Conservation (phyloP, 1,140 invertebrate genomes). For the Druon quercuslanigerum region DNA sequence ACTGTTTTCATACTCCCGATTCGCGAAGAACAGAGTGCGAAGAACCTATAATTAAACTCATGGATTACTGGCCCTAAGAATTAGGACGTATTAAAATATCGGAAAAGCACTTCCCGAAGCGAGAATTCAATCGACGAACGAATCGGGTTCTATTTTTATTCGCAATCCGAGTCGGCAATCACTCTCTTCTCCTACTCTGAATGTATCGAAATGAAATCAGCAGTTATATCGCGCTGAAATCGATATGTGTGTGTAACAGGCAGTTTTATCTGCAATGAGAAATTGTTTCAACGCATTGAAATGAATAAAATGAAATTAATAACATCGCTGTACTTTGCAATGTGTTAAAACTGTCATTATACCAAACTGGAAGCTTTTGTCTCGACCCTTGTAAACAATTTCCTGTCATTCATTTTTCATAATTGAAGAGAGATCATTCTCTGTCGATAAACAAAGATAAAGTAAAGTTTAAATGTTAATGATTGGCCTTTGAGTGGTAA, state of each 20-base stretch:
- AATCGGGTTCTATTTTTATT: slow-evolving; percentile 56
- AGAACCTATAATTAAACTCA: slow-evolving; percentile 7
- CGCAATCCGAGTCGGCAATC: slow-evolving; percentile 42
- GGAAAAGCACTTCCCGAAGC: slow-evolving; percentile 49
- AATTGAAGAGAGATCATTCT: not conserved
- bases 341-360: not conserved
- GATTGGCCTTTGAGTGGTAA: not conserved
- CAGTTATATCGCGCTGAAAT: slow-evolving; percentile 1
- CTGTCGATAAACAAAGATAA: slow-evolving; percentile 14
- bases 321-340: not conserved
- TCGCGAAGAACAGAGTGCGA: not conserved
- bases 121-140: slow-evolving; percentile 48
- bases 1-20: not conserved
- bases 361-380: not conserved
- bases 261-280: not conserved
- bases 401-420: not conserved
- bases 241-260: not conserved
- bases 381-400: not conserved
- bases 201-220: slow-evolving; percentile 33
- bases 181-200: slow-evolving; percentile 44
- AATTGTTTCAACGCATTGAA: not conserved
- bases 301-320: not conserved
- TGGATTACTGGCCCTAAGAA: slow-evolving; percentile 18
- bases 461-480: slow-evolving; percentile 3
- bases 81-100: slow-evolving; percentile 56